Percentiles rank a stretch among this genome's conserved stretches.
These are phyloP conservation scores for Leptinotarsa juncta DNA, from an alignment of 2,888 invertebrate genomes.

Conservation along the genomic window DNA sequence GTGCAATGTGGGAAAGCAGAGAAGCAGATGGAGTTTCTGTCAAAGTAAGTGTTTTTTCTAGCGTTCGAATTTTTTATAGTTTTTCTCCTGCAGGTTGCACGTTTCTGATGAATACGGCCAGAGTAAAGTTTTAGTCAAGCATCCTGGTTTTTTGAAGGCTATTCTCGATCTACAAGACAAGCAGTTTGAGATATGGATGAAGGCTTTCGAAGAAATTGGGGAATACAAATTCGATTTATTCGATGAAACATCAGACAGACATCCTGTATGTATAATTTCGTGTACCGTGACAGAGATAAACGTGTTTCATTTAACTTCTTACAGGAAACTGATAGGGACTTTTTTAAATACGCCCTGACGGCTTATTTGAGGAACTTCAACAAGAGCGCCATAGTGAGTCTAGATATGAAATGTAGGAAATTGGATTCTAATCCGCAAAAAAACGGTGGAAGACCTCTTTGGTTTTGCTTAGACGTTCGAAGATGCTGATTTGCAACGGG, in stretches of 20 bases:
- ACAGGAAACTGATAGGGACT: not conserved
- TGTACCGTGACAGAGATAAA: not conserved
- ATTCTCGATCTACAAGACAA: slow-evolving; percentile 28
- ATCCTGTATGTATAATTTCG: not conserved
- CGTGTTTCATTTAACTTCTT: not conserved
- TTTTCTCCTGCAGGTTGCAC: slow-evolving; percentile 27
- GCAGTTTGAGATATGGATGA: slow-evolving; percentile 23
- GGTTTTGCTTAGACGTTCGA: slow-evolving; percentile 25
- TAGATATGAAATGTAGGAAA: slow-evolving; percentile 31
- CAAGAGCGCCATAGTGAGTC: slow-evolving; percentile 2
- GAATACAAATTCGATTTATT: slow-evolving; percentile 25
- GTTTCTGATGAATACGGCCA: slow-evolving; percentile 32
- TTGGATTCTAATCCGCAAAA: slow-evolving; percentile 22
- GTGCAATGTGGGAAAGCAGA: slow-evolving; percentile 7
- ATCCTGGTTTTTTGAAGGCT: slow-evolving; percentile 19
- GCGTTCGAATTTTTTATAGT: not conserved
- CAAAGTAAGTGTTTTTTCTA: slow-evolving; percentile 21
- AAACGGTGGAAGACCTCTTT: slow-evolving; percentile 29
- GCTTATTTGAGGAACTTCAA: slow-evolving; percentile 18
- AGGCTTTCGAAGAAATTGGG: slow-evolving; percentile 27
- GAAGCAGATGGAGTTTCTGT: slow-evolving; percentile 21
- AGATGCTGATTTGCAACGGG: not conserved
- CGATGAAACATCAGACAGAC: not conserved
- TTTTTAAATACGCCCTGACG: not conserved
- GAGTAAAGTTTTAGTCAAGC: slow-evolving; percentile 30